Base-by-base conservation (phyloP, 2,888 invertebrate species). In the Drosophila barbarae region DNA sequence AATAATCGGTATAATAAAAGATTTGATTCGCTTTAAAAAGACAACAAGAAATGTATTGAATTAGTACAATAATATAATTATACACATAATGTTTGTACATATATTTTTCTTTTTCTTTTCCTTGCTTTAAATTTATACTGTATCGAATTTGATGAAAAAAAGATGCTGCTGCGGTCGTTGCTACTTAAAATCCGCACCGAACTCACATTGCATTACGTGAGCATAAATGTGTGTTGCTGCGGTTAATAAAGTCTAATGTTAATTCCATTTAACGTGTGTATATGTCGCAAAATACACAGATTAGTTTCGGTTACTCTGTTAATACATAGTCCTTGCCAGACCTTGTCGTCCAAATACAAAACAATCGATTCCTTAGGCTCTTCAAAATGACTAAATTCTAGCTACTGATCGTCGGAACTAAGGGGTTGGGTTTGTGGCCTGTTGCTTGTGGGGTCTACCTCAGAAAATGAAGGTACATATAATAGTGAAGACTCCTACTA, bases 1-100 rank as follows among this genome's bases (percentile, higher is more conserved):
- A 42, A 47, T 47, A 47, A 47, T 47, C 13, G 21, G 46, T 56
- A 52, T 52, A 56, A 52, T 56, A 47, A 36, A 52, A 56, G 51
- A 58, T 49, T 21, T 47, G 51, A 52, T 58, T 32, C 36, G 49
- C 51, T 55, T 60, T 68, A 46, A 57, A 52, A 68, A 52, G 47
- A 68, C 67, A 69, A 69, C 69, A 68, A 68, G 60, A 51, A 69
- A 61, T 55, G 63, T 55, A 68, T 69, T 68, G 55, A 68, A 55
- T 61, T 55, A 54, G 59, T 67, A 59, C 50, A 67, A 50, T 68
- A 60, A 68, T 68, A 46, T 54, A 69, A 55, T 69, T 69, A 52
- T 68, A 69, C 51, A 53, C 49, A 47, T 57, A 65, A 67, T 65
- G 52, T 54, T 68, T 68, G 57, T 67, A 65, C 49, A 51, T 42